These are phyloP conservation scores for Tridacna gigas DNA, from an alignment of 2,888 invertebrate genomes.

Conservation along the genomic window DNA sequence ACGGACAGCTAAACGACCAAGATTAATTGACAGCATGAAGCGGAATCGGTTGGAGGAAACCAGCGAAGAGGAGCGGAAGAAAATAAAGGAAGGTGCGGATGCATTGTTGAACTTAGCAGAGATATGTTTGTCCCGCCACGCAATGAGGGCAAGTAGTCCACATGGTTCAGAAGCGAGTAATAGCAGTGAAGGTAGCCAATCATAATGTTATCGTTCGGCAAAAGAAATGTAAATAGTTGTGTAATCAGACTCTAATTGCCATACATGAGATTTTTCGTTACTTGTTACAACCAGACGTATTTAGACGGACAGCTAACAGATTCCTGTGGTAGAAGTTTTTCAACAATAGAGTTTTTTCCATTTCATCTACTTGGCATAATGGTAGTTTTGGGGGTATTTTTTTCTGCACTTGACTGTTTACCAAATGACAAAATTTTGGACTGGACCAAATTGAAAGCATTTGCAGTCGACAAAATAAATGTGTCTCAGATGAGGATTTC, in stretches of 20 bases:
- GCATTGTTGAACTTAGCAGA: constrained; percentile 92
- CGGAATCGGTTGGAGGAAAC: constrained; percentile 64
- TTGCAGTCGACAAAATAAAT: too few species aligned
- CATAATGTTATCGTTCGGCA: neutral
- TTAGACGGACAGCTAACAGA: too few species aligned
- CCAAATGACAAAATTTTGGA: too few species aligned
- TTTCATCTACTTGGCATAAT: too few species aligned
- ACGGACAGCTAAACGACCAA: constrained; percentile 61
- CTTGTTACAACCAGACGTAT: neutral
- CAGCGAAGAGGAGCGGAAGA: constrained; percentile 85
- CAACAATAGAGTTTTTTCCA: too few species aligned
- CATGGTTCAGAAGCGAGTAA: constrained; percentile 20
- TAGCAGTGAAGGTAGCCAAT: constrained; percentile 13
- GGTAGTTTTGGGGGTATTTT: too few species aligned
- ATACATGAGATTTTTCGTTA: neutral
- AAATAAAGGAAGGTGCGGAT: constrained; percentile 92
- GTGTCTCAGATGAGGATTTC: too few species aligned
- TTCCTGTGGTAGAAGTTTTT: too few species aligned
- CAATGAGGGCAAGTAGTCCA: constrained; percentile 43
- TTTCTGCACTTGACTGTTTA: too few species aligned
- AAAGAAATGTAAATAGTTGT: constrained; percentile 2
- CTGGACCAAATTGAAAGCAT: too few species aligned
- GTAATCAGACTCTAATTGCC: constrained; percentile 14
- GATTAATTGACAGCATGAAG: constrained; percentile 49
- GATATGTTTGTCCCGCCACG: constrained; percentile 79